These are phyloP conservation scores for Drosophila obscura DNA, from an alignment of 1,140 invertebrate genomes.

Conservation along the genomic window DNA sequence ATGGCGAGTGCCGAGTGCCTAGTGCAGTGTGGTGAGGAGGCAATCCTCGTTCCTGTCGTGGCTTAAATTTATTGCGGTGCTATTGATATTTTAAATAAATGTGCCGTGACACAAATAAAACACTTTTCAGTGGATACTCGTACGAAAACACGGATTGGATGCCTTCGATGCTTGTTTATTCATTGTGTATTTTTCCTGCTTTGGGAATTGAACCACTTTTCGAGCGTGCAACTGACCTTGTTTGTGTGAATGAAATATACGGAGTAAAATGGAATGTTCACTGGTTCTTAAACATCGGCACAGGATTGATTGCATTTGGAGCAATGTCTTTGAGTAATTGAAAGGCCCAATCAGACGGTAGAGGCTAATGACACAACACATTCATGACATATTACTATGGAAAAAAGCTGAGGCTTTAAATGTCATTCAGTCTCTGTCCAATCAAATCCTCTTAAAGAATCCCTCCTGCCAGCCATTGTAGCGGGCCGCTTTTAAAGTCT, in stretches of 20 bases:
- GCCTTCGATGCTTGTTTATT: constrained; percentile 8
- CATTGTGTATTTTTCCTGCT: constrained; percentile 27
- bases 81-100: constrained; percentile 50
- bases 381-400: too few relatives aligned
- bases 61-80: constrained; percentile 35
- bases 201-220: constrained; percentile 42
- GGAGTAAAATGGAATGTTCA: not conserved
- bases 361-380: too few relatives aligned
- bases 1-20: too few relatives aligned
- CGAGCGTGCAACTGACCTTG: constrained; percentile 47
- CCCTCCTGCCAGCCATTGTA: constrained; percentile 16
- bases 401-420: not conserved
- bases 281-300: constrained; percentile 6
- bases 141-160: constrained; percentile 5
- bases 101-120: constrained; percentile 41
- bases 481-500: constrained; percentile 36
- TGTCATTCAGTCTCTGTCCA: not conserved
- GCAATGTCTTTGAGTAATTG: constrained; percentile 15
- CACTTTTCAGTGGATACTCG: constrained; percentile 6
- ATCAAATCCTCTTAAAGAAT: constrained; percentile 35
- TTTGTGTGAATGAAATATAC: constrained; percentile 1
- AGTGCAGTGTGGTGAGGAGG: too few relatives aligned
- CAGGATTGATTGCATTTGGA: not conserved
- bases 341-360: not conserved
- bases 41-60: not conserved